A percentile compares a stretch with the other conserved stretches of the same genome.
Conservation (phyloP, 1,140 invertebrate genomes). For the Aleiodes sp. region DNA sequence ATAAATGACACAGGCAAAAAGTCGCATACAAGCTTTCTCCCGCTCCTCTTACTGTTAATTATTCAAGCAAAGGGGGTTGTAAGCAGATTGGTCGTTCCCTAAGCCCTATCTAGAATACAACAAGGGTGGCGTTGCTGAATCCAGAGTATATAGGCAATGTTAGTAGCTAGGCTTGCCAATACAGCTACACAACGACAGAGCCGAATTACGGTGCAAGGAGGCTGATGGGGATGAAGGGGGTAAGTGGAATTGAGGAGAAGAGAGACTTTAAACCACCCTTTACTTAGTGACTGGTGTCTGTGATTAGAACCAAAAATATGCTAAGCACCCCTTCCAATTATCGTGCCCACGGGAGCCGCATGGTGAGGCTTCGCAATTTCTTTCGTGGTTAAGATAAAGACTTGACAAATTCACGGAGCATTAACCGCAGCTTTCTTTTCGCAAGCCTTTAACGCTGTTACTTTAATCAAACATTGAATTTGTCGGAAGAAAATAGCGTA, state of each 20-base stretch:
- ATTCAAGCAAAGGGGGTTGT: conserved; percentile 64
- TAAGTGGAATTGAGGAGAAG: conserved; percentile 31
- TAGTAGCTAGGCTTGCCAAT: neutral
- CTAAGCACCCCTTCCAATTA: conserved; percentile 58
- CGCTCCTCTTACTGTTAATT: conserved; percentile 55
- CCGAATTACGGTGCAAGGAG: neutral
- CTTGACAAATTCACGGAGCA: conserved; percentile 19
- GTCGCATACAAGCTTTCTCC: conserved; percentile 46
- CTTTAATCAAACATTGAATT: conserved; percentile 15
- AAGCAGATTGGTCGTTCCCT: conserved; percentile 65
- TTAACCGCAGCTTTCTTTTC: neutral
- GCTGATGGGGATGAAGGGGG: neutral
- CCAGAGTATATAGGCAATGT: neutral
- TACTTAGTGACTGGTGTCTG: conserved; percentile 52
- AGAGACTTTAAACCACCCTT: conserved; percentile 54
- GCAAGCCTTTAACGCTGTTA: neutral
- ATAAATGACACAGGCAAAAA: conserved; percentile 60
- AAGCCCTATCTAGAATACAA: conserved; percentile 54
- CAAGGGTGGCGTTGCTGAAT: conserved; percentile 49
- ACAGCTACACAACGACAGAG: neutral
- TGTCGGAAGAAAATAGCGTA: no score
- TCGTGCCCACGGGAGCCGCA: conserved; percentile 41
- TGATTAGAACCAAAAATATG: conserved; percentile 60
- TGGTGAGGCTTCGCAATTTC: conserved; percentile 4
- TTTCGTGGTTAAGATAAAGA: conserved; percentile 18